Base-by-base conservation (phyloP, 2,888 invertebrate genomes). In the Conchocele bisecta region DNA sequence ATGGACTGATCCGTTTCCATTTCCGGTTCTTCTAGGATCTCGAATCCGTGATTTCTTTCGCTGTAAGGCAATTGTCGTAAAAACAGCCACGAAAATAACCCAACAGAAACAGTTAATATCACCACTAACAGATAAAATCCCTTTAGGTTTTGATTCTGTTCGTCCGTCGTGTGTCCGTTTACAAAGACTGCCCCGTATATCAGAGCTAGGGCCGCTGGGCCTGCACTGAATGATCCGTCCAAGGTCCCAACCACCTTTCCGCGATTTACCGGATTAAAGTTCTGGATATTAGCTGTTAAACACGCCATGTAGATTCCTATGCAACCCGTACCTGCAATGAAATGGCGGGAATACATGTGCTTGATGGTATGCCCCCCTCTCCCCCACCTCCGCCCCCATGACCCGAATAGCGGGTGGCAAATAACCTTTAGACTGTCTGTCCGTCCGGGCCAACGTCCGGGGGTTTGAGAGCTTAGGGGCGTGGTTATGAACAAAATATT, bases 281-380 rank as follows among this genome's bases (percentile, higher is more conserved):
- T 84, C 24, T 61, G 58, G 37, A 82, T 75, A 33, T 75, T 80
- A 0, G 82, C 70, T 31, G 71, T 78, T 50, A 84, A 59, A 24
- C 74, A 73, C 1, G 77, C 75, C 80, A 84, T 83, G 72, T 84
- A 84, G 59, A 80, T 65, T 20, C 79, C 83, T 50, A 82, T 75
- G 20, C 79, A 68, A 3, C 83, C 83, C 53, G 82, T 77, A 13
- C 83, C 83, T 84, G 59, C 4, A 51, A 58, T 24, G 2, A n/a
- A 28, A 50, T n/a, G n/a, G n/a, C n/a, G n/a, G n/a, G n/a, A n/a
- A n/a, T n/a, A n/a, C n/a, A n/a, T n/a, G n/a, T n/a, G n/a, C n/a
- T n/a, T n/a, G n/a, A n/a, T n/a, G n/a, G n/a, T n/a, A n/a, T n/a
- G n/a, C n/a, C n/a, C n/a, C n/a, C n/a, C n/a, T n/a, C n/a, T n/a